A percentile compares a stretch with the other conserved stretches of the same genome.
phyloP scores from a whole-genome alignment of 1,140 invertebrate species.

The Harpegnathos saltator region DNA sequence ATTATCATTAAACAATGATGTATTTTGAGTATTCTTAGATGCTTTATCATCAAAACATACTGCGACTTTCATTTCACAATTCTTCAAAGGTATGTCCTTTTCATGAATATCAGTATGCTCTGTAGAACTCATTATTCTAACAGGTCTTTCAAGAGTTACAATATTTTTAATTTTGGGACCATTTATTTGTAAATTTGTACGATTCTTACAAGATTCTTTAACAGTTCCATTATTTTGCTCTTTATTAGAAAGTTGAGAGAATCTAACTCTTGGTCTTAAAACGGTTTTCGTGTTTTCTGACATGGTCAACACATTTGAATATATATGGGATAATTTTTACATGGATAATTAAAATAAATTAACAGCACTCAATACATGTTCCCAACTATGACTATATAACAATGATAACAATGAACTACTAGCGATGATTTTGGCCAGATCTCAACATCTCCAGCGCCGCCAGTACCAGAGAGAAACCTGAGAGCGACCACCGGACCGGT shows the following conservation, averaged over 20 bases:
- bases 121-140: slow-evolving; percentile 62
- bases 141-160: slow-evolving; percentile 48
- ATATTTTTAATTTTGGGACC: slow-evolving; percentile 68
- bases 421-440: too few relatives aligned
- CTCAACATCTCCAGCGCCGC: too few relatives aligned
- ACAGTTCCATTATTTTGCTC: background rate
- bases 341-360: too few relatives aligned
- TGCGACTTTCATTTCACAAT: background rate
- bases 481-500: too few relatives aligned
- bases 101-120: background rate
- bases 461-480: too few relatives aligned
- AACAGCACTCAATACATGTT: too few relatives aligned
- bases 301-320: slow-evolving; percentile 25
- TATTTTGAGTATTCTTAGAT: background rate
- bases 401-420: too few relatives aligned
- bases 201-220: background rate
- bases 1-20: background rate
- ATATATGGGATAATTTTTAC: too few relatives aligned
- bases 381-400: too few relatives aligned
- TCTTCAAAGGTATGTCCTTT: background rate
- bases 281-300: slow-evolving; percentile 20
- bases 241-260: slow-evolving; percentile 60
- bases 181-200: background rate
- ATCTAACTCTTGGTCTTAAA: slow-evolving; percentile 74
- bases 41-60: background rate